A percentile compares a stretch with the other conserved stretches of the same genome.
Conservation (phyloP, 2,113 vertebrate species). For the Tretioscincus oriximinensis region DNA sequence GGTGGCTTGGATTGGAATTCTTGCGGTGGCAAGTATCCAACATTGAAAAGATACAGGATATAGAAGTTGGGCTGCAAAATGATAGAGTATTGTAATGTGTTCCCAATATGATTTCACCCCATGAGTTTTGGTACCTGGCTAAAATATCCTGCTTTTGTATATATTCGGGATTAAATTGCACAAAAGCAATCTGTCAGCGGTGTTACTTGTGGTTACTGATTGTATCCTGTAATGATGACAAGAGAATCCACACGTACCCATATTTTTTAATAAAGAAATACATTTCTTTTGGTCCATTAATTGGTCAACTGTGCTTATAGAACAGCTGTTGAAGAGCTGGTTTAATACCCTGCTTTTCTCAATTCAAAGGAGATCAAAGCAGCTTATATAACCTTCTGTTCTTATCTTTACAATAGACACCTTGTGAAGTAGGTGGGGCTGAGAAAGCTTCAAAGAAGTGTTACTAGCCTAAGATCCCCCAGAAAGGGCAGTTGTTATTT, state of each 20-base stretch:
- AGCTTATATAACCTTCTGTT: no score
- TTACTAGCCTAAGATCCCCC: no score
- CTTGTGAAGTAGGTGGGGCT: no score
- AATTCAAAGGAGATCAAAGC: no score
- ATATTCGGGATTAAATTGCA: background rate
- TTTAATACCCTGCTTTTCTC: no score
- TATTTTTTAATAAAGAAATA: background rate
- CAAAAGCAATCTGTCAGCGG: background rate
- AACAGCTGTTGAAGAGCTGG: no score
- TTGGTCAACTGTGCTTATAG: background rate
- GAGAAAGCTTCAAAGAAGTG: no score
- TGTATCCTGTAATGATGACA: background rate
- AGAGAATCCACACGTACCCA: background rate
- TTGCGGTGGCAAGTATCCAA: constrained; percentile 44
- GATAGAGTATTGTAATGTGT: background rate
- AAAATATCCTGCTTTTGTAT: constrained; percentile 4
- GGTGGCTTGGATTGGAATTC: constrained; percentile 50
- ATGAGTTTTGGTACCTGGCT: constrained; percentile 20
- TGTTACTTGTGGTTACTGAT: background rate
- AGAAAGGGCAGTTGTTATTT: no score
- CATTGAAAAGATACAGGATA: background rate
- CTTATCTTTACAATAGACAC: no score
- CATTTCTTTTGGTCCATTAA: background rate
- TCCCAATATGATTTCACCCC: constrained; percentile 27
- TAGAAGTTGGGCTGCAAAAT: background rate